phyloP scores from a whole-genome alignment of 2,797 vertebrate genomes.

The Scolopax rusticola region DNA sequence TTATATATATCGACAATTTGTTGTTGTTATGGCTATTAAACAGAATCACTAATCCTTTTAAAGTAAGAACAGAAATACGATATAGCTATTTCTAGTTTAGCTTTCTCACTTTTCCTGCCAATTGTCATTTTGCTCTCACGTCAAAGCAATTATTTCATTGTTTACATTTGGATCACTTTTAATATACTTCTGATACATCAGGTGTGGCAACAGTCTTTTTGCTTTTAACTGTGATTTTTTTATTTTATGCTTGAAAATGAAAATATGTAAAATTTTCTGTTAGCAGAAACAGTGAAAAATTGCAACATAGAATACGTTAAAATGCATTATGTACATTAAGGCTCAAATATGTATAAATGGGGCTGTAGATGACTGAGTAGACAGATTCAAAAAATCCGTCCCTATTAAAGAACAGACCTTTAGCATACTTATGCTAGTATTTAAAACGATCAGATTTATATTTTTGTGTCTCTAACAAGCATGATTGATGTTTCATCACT shows the following conservation, averaged over 20 bases:
- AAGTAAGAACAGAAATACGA: not conserved
- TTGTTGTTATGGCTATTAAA: not conserved
- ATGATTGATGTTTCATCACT: not conserved
- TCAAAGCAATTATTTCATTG: not conserved
- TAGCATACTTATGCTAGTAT: not conserved
- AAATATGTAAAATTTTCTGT: not conserved
- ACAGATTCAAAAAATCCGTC: not conserved
- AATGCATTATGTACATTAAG: not conserved
- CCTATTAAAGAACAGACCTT: not conserved
- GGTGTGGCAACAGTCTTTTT: not conserved
- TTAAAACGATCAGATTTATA: not conserved
- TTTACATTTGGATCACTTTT: not conserved
- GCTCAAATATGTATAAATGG: not conserved
- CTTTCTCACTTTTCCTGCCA: not conserved
- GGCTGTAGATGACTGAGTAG: not conserved
- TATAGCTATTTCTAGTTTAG: not conserved
- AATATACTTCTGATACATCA: not conserved
- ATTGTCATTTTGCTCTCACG: not conserved
- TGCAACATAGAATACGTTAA: not conserved
- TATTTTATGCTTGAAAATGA: not conserved
- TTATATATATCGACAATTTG: not conserved
- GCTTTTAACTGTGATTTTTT: not conserved
- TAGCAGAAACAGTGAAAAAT: not conserved
- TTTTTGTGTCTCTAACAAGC: not conserved
- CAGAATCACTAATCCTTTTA: not conserved